A percentile compares a stretch with the other conserved stretches of the same genome.
These are phyloP conservation scores for Hippocampus kuda DNA, from an alignment of 2,797 vertebrate genomes.

Conservation along the genomic window DNA sequence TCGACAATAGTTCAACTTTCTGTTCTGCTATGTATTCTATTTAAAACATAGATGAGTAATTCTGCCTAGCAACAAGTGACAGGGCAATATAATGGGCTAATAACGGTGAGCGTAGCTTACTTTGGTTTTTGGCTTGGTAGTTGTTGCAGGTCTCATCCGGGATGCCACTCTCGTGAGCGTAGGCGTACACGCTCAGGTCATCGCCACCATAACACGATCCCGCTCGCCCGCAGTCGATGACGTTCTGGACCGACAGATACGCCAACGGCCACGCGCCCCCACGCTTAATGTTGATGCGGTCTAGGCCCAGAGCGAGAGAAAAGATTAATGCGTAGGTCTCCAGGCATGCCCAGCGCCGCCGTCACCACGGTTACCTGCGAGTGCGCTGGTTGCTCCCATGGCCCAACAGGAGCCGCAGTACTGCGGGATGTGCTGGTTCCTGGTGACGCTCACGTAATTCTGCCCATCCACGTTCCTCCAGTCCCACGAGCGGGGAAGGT, in stretches of 20 bases:
- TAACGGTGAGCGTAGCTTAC: slow-evolving; percentile 47
- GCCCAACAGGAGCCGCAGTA: slow-evolving; percentile 97
- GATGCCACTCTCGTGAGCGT: slow-evolving; percentile 76
- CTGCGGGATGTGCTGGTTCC: slow-evolving; percentile 93
- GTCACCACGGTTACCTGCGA: slow-evolving; percentile 73
- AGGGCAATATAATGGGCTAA: not conserved
- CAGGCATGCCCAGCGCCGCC: not conserved
- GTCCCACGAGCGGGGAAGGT: slow-evolving; percentile 79
- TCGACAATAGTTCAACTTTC: too few species aligned
- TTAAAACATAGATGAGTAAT: not conserved
- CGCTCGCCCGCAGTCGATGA: slow-evolving; percentile 77
- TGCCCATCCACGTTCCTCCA: slow-evolving; percentile 77
- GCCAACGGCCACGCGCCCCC: slow-evolving; percentile 82
- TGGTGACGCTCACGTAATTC: slow-evolving; percentile 79
- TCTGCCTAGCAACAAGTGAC: not conserved
- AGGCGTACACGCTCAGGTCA: slow-evolving; percentile 77
- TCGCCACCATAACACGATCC: slow-evolving; percentile 85
- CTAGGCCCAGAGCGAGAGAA: slow-evolving; percentile 45
- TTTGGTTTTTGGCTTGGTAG: slow-evolving; percentile 89
- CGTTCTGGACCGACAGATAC: slow-evolving; percentile 86
- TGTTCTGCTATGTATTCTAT: too few species aligned
- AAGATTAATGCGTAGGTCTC: not conserved
- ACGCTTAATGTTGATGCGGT: slow-evolving; percentile 87
- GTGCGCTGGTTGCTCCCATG: slow-evolving; percentile 82
- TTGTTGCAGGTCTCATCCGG: slow-evolving; percentile 96